Percentiles rank a stretch among this genome's conserved stretches.
These are phyloP conservation scores for Drosophila teissieri DNA, from an alignment of 1,140 invertebrate genomes.

Conservation along the genomic window DNA sequence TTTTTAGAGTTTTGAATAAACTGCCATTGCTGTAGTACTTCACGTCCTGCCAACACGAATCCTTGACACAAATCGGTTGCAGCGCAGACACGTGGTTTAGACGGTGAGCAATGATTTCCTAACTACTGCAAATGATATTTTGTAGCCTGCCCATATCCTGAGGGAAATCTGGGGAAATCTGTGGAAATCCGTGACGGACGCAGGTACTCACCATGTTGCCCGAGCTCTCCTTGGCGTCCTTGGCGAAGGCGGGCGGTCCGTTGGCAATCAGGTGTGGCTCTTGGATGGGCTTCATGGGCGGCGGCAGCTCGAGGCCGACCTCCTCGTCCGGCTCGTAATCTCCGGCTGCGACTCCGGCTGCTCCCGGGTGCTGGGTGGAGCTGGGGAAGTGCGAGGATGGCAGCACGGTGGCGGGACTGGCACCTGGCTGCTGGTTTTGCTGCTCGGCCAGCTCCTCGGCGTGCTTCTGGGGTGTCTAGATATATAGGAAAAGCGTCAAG, in stretches of 20 bases:
- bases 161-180: conserved; percentile 17
- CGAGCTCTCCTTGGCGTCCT: conserved; percentile 87
- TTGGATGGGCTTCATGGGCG: conserved; percentile 97
- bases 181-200: not conserved
- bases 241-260: conserved; percentile 85
- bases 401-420: conserved; percentile 57
- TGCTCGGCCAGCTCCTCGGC: conserved; percentile 68
- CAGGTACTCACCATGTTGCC: conserved; percentile 87
- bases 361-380: conserved; percentile 58
- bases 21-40: too few species aligned
- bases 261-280: conserved; percentile 86
- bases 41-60: not conserved
- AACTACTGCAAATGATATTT: not conserved
- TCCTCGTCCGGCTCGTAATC: conserved; percentile 90
- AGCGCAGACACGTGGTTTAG: not conserved
- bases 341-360: conserved; percentile 75
- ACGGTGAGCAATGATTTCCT: not conserved
- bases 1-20: too few species aligned
- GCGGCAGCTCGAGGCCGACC: conserved; percentile 93
- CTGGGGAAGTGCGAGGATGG: conserved; percentile 57
- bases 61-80: not conserved
- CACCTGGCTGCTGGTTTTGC: conserved; percentile 41
- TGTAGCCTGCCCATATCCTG: not conserved
- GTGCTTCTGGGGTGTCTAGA: conserved; percentile 73
- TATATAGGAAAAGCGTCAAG: conserved; percentile 9